A percentile compares a stretch with the other conserved stretches of the same genome.
Evolutionary conservation across 37 sponge, comb jelly and placozoan species (phyloP).

Genomic region (Beroe forskalii): DNA sequence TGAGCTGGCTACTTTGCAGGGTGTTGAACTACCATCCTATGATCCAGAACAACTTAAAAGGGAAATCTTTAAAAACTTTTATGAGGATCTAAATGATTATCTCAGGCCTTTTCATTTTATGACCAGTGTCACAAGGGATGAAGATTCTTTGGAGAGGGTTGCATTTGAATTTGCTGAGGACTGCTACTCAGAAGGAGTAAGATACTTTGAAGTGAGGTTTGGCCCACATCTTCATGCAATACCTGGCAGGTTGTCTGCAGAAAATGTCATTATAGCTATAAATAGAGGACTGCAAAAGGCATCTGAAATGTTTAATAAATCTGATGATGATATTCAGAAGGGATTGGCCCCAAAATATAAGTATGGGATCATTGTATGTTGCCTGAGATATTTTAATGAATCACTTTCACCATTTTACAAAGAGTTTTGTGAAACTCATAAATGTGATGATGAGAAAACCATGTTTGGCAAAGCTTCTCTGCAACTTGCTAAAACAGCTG

Average conservation of each 20-base stretch:
- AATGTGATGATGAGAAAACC: not conserved
- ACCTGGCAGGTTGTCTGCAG: conserved; percentile 2
- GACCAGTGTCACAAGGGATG: not conserved
- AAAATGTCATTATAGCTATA: conserved; percentile 27
- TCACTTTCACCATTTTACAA: conserved; percentile 5
- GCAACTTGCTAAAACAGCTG: conserved; percentile 5
- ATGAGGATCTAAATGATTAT: not conserved
- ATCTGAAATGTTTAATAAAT: conserved; percentile 1
- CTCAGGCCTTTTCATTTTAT: not conserved
- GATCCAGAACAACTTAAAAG: not conserved
- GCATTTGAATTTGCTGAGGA: conserved; percentile 57
- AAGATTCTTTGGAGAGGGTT: conserved; percentile 25
- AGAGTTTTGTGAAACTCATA: conserved; percentile 2
- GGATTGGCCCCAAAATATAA: conserved; percentile 33
- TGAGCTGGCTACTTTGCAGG: conserved; percentile 11
- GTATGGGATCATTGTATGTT: conserved; percentile 47
- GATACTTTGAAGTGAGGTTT: conserved; percentile 57
- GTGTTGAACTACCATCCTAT: not conserved
- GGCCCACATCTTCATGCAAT: conserved; percentile 34
- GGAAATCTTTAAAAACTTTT: conserved; percentile 1
- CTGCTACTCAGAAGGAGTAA: conserved; percentile 45
- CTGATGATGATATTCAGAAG: conserved; percentile 1
- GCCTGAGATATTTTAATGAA: conserved; percentile 54
- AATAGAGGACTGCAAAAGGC: conserved; percentile 7
- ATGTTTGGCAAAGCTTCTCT: conserved; percentile 39